phyloP scores from a whole-genome alignment of 2,113 vertebrate species.

The Rostratula benghalensis region DNA sequence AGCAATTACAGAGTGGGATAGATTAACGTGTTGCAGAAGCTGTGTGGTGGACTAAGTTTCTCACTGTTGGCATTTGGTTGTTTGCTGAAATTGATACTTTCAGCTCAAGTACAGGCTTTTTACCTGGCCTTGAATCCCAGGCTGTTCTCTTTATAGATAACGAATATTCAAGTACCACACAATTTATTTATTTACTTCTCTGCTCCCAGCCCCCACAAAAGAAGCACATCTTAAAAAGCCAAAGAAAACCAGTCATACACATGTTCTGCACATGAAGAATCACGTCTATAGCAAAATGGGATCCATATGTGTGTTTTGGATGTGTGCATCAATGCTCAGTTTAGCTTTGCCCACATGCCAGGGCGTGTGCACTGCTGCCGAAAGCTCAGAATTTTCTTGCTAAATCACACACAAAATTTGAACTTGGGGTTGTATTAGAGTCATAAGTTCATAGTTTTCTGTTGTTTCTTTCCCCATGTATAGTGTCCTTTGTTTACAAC shows the following conservation, averaged over 20 bases:
- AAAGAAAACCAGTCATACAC: slow-evolving; percentile 50
- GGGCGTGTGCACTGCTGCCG: not conserved
- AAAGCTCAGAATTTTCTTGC: slow-evolving; percentile 55
- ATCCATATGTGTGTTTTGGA: slow-evolving; percentile 65
- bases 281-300: slow-evolving; percentile 47
- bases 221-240: slow-evolving; percentile 40
- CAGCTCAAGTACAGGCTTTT: not conserved
- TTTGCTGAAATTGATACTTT: slow-evolving; percentile 27
- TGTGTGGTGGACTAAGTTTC: not conserved
- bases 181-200: slow-evolving; percentile 37
- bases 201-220: slow-evolving; percentile 47
- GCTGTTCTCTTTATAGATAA: not conserved
- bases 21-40: slow-evolving; percentile 24
- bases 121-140: not conserved
- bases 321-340: slow-evolving; percentile 9
- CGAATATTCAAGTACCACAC: not conserved
- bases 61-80: not conserved
- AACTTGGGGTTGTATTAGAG: slow-evolving; percentile 62
- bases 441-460: slow-evolving; percentile 70
- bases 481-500: slow-evolving; percentile 76
- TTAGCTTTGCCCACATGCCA: slow-evolving; percentile 38
- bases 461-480: slow-evolving; percentile 69
- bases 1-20: slow-evolving; percentile 48
- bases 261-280: slow-evolving; percentile 69
- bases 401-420: slow-evolving; percentile 71